Evolutionary conservation across 2,113 vertebrate species (phyloP), one percentile per base, ranked within the genome.

Genomic region (Chroicocephalus ridibundus): DNA sequence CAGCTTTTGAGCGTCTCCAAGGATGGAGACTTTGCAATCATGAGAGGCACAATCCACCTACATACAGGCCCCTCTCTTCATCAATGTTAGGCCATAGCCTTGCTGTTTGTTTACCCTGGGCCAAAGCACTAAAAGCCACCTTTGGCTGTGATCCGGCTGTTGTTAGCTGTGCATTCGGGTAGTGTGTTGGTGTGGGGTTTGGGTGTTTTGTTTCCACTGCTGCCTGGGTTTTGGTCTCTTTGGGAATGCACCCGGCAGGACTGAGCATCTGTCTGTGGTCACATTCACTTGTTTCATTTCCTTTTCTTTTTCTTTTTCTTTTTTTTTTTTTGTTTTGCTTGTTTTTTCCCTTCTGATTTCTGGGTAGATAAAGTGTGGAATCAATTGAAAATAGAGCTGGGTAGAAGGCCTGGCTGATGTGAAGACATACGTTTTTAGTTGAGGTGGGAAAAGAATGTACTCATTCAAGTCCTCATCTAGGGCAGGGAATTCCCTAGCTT

Each of bases 401-500:
- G n/a, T 66, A 64, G 87, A 75, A 93, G 72, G 51, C 69, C 51
- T 79, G 68, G 47, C 85, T 77, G 66, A 58, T 57, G 57, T 46
- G 71, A 70, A 20, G 82, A 60, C 79, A 34, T 36, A 17, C 19
- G 34, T 65, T 94, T 93, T 75, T 11, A 81, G 89, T 22, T 34
- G 71, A 93, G 92, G 79, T 94, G 82, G 79, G 65, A 86, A 78
- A 92, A 84, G 61, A 54, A 24, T 19, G 13, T 6, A 0, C 71
- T 96, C 82, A 74, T 96, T 94, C 93, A 94, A 61, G 44, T 68
- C 81, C 38, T 47, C 58, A 14, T 72, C 36, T 4, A 22, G 85
- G 94, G 52, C 81, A 97, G 98, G 98, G 98, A 97, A 97, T 97
- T 97, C 98, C 98, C 82, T 95, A 13, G 96, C 97, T 98, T 98